Conservation (phyloP, 2,113 vertebrate genomes). For the Mobula hypostoma region DNA sequence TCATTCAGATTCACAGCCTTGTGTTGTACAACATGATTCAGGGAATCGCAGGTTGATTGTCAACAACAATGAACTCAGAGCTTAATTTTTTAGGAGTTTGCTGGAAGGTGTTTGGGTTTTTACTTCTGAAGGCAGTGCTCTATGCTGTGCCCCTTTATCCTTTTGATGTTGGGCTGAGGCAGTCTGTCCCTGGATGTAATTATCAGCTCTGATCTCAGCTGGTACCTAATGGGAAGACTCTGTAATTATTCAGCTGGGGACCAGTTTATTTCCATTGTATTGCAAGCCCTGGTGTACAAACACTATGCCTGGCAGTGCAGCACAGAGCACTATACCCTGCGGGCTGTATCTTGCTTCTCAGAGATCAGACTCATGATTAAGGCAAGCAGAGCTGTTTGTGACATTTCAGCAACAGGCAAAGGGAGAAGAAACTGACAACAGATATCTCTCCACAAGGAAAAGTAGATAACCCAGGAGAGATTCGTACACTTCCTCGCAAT, state of each 20-base stretch:
- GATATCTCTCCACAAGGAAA: neutral
- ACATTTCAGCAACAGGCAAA: neutral
- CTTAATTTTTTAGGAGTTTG: neutral
- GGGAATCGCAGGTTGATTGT: neutral
- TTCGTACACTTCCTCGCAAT: neutral
- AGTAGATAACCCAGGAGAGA: neutral
- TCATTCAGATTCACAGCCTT: neutral
- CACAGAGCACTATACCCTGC: neutral
- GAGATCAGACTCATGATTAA: neutral
- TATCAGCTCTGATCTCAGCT: slow-evolving; percentile 28
- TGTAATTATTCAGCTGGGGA: slow-evolving; percentile 30
- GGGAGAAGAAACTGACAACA: neutral
- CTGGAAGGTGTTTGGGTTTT: neutral
- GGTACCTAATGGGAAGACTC: neutral
- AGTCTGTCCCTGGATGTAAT: neutral
- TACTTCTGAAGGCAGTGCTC: neutral
- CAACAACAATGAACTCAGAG: neutral
- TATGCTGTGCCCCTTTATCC: neutral
- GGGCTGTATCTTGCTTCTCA: neutral
- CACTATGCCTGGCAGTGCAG: neutral
- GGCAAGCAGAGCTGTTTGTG: neutral
- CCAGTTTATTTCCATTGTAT: slow-evolving; percentile 20
- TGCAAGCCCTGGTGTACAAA: slow-evolving; percentile 11
- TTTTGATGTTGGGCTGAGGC: neutral
- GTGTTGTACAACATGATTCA: neutral